These are phyloP conservation scores for Tragelaphus scriptus DNA, from an alignment of 2,113 vertebrate genomes.

Conservation along the genomic window DNA sequence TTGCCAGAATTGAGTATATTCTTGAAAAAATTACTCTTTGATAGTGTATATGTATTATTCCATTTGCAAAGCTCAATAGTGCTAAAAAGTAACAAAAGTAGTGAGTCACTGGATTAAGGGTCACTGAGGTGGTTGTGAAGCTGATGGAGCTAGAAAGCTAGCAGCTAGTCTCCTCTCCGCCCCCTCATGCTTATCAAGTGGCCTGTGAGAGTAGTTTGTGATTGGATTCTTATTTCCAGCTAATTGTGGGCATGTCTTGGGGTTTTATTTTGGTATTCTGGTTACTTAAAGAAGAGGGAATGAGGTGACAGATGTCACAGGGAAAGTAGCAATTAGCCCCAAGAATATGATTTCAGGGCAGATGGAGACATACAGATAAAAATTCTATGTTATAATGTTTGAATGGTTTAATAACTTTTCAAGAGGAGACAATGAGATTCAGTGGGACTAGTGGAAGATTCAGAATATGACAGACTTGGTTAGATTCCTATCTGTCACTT, in stretches of 20 bases:
- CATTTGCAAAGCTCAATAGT: neutral
- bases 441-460: neutral
- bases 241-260: neutral
- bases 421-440: neutral
- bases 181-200: neutral
- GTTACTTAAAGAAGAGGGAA: neutral
- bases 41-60: neutral
- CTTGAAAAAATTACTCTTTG: neutral
- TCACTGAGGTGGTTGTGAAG: neutral
- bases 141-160: neutral
- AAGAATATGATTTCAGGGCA: neutral
- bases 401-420: neutral
- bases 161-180: neutral
- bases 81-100: neutral
- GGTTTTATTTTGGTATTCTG: neutral
- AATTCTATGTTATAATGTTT: neutral
- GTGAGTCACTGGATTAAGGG: neutral
- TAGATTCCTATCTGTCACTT: neutral
- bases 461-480: neutral
- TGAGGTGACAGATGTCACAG: neutral
- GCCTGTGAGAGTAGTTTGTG: neutral
- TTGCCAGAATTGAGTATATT: neutral
- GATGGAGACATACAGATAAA: neutral
- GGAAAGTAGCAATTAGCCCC: neutral
- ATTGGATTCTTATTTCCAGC: neutral